phyloP scores from a whole-genome alignment of 2,113 vertebrate genomes.

The Nerophis lumbriciformis region DNA sequence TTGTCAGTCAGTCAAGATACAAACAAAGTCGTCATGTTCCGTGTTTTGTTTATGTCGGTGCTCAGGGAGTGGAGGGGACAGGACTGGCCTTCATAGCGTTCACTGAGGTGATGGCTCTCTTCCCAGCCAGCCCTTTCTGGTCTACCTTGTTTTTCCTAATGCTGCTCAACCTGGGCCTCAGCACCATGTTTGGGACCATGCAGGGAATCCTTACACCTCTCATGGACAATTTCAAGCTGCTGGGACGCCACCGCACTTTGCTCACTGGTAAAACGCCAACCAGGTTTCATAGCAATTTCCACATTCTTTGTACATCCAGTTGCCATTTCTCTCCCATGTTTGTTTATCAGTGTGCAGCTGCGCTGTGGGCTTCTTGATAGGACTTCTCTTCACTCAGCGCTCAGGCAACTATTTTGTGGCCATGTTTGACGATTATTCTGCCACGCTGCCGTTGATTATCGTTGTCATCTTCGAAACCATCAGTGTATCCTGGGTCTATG shows the following conservation, averaged over 20 bases:
- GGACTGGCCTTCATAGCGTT: constrained; percentile 97
- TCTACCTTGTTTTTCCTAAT: constrained; percentile 97
- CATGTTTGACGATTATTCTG: constrained; percentile 98
- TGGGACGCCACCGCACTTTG: constrained; percentile 64
- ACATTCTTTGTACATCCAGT: background rate
- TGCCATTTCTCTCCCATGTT: background rate
- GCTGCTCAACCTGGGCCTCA: constrained; percentile 95
- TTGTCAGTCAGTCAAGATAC: background rate
- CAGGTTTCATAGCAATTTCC: background rate
- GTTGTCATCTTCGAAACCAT: constrained; percentile 94
- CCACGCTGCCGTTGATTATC: constrained; percentile 86
- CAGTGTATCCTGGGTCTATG: constrained; percentile 92
- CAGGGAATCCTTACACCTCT: constrained; percentile 95
- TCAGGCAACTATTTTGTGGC: constrained; percentile 98
- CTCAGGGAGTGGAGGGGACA: constrained; percentile 93
- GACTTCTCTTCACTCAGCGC: constrained; percentile 92
- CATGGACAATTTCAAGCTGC: constrained; percentile 91
- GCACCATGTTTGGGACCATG: constrained; percentile 99
- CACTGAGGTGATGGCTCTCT: constrained; percentile 96
- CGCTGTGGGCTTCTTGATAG: constrained; percentile 85
- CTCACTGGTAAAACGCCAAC: constrained; percentile 58
- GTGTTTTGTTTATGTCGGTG: constrained; percentile 5
- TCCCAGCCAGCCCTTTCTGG: constrained; percentile 95
- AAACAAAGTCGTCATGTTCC: background rate
- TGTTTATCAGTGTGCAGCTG: constrained; percentile 81